Conservation (phyloP, 2,113 vertebrate species). For the Periophthalmus modestus region DNA sequence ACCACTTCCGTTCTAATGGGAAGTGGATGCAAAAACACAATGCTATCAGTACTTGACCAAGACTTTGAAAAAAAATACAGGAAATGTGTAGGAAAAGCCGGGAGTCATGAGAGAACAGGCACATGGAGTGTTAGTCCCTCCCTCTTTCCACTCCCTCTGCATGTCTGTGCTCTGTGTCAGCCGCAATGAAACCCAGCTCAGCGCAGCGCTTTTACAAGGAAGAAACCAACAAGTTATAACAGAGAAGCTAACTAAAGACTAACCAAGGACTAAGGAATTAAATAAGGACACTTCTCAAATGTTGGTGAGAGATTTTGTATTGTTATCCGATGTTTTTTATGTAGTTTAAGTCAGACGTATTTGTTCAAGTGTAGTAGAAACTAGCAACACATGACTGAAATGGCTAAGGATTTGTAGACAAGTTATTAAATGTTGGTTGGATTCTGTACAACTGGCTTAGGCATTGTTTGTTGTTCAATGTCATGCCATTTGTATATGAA, state of each 20-base stretch:
- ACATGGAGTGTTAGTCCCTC: constrained; percentile 38
- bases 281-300: neutral
- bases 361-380: neutral
- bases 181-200: constrained; percentile 47
- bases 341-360: neutral
- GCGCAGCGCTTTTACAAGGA: constrained; percentile 6
- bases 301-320: constrained; percentile 18
- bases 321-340: neutral
- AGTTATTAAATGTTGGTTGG: neutral
- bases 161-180: constrained; percentile 45
- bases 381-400: neutral
- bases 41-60: neutral
- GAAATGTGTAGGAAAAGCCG: constrained; percentile 12
- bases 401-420: neutral
- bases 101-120: constrained; percentile 42
- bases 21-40: neutral
- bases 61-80: neutral
- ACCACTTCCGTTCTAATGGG: neutral
- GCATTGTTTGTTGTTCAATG: neutral
- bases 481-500: neutral
- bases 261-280: constrained; percentile 9
- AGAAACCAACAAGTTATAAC: neutral
- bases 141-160: constrained; percentile 66
- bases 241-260: neutral
- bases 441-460: neutral